Conservation (phyloP, 2,888 invertebrate species). For the Erebia palarica region DNA sequence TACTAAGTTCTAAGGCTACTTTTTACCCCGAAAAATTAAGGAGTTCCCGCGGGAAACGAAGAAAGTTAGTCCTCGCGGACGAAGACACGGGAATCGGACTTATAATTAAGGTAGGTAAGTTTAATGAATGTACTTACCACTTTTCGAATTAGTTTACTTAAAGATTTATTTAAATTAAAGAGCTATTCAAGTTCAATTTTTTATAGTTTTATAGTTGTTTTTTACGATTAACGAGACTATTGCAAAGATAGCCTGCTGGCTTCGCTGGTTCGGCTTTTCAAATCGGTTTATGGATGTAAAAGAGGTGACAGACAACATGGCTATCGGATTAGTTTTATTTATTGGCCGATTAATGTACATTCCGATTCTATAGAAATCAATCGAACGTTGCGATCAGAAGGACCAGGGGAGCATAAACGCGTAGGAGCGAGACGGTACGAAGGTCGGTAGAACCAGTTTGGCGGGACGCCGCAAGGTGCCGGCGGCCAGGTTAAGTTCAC, state of each 20-base stretch:
- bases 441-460: slow-evolving; percentile 79
- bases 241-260: not conserved
- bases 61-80: no score
- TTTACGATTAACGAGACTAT: no score
- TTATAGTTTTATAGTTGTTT: no score
- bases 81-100: no score
- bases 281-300: not conserved
- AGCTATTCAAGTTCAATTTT: not conserved
- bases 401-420: slow-evolving; percentile 70
- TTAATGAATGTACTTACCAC: not conserved
- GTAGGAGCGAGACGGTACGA: slow-evolving; percentile 65
- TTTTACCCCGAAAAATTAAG: no score
- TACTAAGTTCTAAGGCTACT: no score
- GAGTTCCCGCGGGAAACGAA: no score
- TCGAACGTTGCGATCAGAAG: slow-evolving; percentile 64
- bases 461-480: slow-evolving; percentile 77
- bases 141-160: not conserved
- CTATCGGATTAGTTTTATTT: not conserved
- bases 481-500: slow-evolving; percentile 75
- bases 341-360: slow-evolving; percentile 24
- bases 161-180: not conserved
- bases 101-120: no score
- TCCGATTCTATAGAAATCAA: slow-evolving; percentile 62
- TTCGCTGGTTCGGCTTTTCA: not conserved
- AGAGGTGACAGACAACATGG: slow-evolving; percentile 7